Evolutionary conservation across 2,797 vertebrate genomes (phyloP).

Genomic region (Fistularia commersonii): DNA sequence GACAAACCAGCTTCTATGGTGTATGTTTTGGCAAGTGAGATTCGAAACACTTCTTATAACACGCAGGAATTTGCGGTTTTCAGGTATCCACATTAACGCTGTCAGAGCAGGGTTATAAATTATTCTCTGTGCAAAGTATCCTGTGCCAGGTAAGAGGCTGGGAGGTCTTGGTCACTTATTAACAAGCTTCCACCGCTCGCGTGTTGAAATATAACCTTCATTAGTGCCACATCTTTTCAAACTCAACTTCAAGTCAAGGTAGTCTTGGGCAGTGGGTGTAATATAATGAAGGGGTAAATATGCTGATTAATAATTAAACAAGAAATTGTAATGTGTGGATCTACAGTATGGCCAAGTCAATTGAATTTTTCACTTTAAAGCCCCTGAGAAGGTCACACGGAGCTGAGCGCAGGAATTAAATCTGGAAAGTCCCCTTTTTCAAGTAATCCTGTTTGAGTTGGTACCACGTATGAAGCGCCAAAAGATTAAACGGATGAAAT

Average conservation of each 20-base stretch:
- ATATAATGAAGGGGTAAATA: not conserved
- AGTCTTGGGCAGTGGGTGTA: not conserved
- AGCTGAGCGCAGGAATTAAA: not conserved
- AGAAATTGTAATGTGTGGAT: no score
- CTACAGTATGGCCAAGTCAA: no score
- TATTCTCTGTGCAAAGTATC: constrained; percentile 40
- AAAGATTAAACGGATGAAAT: not conserved
- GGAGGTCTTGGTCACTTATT: constrained; percentile 58
- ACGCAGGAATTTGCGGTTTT: constrained; percentile 8
- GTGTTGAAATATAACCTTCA: constrained; percentile 59
- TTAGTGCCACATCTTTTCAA: constrained; percentile 22
- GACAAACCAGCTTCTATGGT: not conserved
- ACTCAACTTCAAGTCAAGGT: constrained; percentile 9
- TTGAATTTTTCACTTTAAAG: not conserved
- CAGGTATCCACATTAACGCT: constrained; percentile 9
- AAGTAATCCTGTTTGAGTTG: constrained; percentile 1
- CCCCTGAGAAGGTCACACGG: not conserved
- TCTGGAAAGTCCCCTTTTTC: constrained; percentile 11
- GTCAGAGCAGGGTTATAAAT: constrained; percentile 48
- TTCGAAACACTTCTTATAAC: not conserved
- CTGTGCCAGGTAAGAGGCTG: constrained; percentile 22
- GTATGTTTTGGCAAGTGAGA: not conserved
- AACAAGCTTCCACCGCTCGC: constrained; percentile 38
- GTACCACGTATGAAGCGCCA: constrained; percentile 3
- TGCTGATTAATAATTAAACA: no score